Percentiles rank a stretch among this genome's conserved stretches.
These are phyloP conservation scores for Ptychoptera contaminata DNA, from an alignment of 2,888 invertebrate genomes.

Conservation along the genomic window DNA sequence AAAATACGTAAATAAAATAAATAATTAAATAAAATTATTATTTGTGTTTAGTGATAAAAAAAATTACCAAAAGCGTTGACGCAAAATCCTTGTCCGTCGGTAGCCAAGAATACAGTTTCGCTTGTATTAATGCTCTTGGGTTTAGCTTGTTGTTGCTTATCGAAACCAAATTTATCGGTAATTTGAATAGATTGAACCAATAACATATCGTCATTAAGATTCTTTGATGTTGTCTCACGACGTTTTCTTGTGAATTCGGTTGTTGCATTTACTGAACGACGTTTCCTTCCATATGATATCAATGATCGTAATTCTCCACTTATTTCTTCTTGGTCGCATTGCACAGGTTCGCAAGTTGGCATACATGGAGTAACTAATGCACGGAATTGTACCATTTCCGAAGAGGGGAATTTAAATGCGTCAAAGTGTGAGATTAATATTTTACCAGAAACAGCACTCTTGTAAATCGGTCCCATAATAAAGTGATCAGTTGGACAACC, in stretches of 20 bases:
- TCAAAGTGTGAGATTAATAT: constrained; percentile 81
- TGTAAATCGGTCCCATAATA: constrained; percentile 85
- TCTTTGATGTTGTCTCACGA: constrained; percentile 23
- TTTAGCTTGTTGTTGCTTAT: constrained; percentile 44
- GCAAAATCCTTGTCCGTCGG: constrained; percentile 35
- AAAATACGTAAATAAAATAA: constrained; percentile 16
- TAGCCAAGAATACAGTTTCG: constrained; percentile 56
- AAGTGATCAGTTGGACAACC: constrained; percentile 89
- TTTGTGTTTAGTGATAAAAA: background rate
- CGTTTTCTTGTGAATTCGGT: constrained; percentile 17
- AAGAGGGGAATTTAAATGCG: constrained; percentile 92
- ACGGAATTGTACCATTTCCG: constrained; percentile 87
- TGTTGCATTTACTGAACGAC: constrained; percentile 43
- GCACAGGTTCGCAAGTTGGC: constrained; percentile 83
- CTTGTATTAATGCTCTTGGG: constrained; percentile 34
- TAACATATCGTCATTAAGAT: constrained; percentile 61
- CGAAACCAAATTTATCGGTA: constrained; percentile 81
- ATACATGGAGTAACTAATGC: constrained; percentile 91
- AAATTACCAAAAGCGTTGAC: constrained; percentile 31
- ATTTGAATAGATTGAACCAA: constrained; percentile 84
- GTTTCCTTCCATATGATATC: constrained; percentile 68
- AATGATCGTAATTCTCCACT: constrained; percentile 70
- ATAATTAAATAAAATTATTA: background rate
- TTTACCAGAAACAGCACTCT: constrained; percentile 64
- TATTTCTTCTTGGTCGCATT: constrained; percentile 70